Conservation (phyloP, 2,888 invertebrate genomes). For the Euproctis similis region DNA sequence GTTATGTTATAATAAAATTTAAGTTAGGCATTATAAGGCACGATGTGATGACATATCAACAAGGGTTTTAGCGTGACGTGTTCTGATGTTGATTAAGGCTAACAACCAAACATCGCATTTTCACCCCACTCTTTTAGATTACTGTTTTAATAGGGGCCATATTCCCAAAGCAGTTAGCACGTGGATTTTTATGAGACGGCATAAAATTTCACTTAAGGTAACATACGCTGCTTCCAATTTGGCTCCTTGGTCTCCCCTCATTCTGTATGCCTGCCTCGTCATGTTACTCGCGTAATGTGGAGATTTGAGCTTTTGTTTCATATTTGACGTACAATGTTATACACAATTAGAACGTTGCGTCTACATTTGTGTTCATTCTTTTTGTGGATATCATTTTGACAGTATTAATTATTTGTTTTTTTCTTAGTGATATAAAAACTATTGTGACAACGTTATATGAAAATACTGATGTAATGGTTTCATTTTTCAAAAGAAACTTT, state of each 20-base stretch:
- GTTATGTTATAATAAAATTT: too few species aligned
- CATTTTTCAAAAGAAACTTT: too few species aligned
- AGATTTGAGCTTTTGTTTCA: slow-evolving; percentile 43
- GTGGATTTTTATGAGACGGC: slow-evolving; percentile 51
- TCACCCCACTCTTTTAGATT: slow-evolving; percentile 1
- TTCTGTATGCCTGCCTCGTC: slow-evolving; percentile 41
- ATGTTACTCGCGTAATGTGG: slow-evolving; percentile 34
- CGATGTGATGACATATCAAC: too few species aligned
- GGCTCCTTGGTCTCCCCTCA: slow-evolving; percentile 46
- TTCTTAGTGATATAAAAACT: too few species aligned
- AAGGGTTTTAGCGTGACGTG: too few species aligned
- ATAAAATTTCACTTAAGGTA: slow-evolving; percentile 60
- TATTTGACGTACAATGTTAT: slow-evolving; percentile 32
- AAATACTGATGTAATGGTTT: too few species aligned
- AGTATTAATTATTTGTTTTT: too few species aligned
- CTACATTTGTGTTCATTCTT: slow-evolving; percentile 5
- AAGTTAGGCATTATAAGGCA: too few species aligned
- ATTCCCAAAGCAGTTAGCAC: slow-evolving; percentile 22
- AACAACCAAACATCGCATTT: neutral
- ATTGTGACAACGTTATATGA: neutral
- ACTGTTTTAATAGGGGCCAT: slow-evolving; percentile 15
- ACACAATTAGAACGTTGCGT: slow-evolving; percentile 25
- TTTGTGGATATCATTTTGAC: slow-evolving; percentile 5
- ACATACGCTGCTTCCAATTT: slow-evolving; percentile 40
- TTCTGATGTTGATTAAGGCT: neutral